A percentile compares a stretch with the other conserved stretches of the same genome.
These are phyloP conservation scores for Pachydiplax longipennis DNA, from an alignment of 2,888 invertebrate genomes.

Conservation along the genomic window DNA sequence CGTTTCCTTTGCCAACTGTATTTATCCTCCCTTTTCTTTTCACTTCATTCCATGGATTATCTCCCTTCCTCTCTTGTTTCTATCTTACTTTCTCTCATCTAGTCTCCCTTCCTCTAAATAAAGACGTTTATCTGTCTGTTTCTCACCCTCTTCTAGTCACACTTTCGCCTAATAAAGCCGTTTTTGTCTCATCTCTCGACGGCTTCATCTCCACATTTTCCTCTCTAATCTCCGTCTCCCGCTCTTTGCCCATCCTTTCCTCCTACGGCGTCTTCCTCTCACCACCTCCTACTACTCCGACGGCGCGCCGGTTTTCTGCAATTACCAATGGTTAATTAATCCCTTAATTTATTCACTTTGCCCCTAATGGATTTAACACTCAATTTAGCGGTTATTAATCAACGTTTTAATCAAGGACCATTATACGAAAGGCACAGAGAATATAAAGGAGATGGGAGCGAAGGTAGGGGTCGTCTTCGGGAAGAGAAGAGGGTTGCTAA, in stretches of 20 bases:
- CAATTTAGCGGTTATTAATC: constrained; percentile 68
- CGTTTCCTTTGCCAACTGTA: neutral
- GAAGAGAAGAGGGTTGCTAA: constrained; percentile 24
- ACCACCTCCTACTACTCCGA: neutral
- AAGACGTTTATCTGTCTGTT: neutral
- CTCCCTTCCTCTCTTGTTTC: neutral
- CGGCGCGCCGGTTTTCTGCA: constrained; percentile 39
- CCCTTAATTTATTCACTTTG: constrained; percentile 64
- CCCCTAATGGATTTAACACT: constrained; percentile 62
- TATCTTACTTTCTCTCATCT: neutral
- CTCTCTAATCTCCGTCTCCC: constrained; percentile 45
- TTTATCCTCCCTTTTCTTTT: neutral
- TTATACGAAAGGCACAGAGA: constrained; percentile 47
- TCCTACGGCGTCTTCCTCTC: constrained; percentile 4
- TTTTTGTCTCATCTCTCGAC: constrained; percentile 55
- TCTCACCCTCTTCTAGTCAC: neutral
- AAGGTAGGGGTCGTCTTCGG: neutral
- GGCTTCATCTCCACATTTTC: constrained; percentile 58
- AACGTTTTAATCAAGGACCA: constrained; percentile 64
- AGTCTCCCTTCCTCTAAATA: neutral
- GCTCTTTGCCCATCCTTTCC: constrained; percentile 51
- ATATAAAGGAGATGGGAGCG: neutral
- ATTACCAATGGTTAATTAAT: constrained; percentile 65
- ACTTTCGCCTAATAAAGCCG: neutral
- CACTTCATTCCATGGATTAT: too few relatives aligned